Evolutionary conservation across 2,113 vertebrate species (phyloP).

Genomic region (Brevimyrus niger): DNA sequence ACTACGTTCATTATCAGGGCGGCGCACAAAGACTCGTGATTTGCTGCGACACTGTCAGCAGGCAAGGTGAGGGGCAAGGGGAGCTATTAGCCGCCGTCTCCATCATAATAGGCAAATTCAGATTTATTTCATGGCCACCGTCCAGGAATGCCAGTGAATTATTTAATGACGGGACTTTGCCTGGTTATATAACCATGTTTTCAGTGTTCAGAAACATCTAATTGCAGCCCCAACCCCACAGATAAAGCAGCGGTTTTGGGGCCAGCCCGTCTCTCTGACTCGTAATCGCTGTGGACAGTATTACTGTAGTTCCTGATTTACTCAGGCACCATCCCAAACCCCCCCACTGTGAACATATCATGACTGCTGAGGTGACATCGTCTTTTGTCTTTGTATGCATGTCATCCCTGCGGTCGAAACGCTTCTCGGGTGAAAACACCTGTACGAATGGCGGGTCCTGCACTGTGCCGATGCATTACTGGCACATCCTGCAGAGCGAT

Average conservation of each 20-base stretch:
- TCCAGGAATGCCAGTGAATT: constrained; percentile 36
- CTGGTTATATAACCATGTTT: constrained; percentile 19
- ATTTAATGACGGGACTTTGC: constrained; percentile 7
- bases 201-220: constrained; percentile 8
- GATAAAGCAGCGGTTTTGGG: neutral
- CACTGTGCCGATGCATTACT: neutral
- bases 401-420: neutral
- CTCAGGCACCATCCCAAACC: neutral
- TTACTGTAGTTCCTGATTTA: neutral
- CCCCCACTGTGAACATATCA: neutral
- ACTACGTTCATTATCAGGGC: constrained; percentile 20
- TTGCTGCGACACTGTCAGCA: constrained; percentile 37
- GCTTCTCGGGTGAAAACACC: neutral
- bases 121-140: constrained; percentile 36
- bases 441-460: neutral
- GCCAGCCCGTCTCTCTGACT: neutral
- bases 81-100: constrained; percentile 51
- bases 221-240: constrained; percentile 8
- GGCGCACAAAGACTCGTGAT: constrained; percentile 34
- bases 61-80: constrained; percentile 35
- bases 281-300: neutral
- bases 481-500: neutral
- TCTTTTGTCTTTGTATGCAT: neutral
- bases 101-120: constrained; percentile 46
- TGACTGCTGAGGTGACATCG: neutral